These are phyloP conservation scores for Diuraphis noxia DNA, from an alignment of 1,140 invertebrate genomes.

Conservation along the genomic window DNA sequence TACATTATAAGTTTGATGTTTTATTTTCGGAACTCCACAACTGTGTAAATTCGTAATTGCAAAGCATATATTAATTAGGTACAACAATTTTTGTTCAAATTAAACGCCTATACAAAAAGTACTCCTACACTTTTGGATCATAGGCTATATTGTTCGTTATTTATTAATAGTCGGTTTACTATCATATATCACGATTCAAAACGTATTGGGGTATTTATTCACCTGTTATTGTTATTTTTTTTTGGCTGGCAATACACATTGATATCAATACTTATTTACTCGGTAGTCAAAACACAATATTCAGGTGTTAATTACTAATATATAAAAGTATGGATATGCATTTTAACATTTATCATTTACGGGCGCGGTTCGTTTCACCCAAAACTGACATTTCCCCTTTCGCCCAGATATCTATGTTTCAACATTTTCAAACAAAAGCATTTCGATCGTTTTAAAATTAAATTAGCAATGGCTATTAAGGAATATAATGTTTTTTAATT, in stretches of 20 bases:
- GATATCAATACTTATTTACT: background rate
- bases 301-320: background rate
- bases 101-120: background rate
- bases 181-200: background rate
- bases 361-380: no score
- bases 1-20: background rate
- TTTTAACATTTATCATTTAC: no score
- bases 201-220: background rate
- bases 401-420: no score
- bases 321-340: background rate
- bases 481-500: no score
- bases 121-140: background rate
- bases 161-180: background rate
- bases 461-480: no score
- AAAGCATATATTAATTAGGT: background rate
- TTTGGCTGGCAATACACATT: background rate
- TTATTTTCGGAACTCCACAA: background rate
- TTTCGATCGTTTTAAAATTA: no score
- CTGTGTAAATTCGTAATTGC: background rate
- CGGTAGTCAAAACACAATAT: background rate
- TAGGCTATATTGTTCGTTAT: background rate
- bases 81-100: background rate
- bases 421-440: no score
- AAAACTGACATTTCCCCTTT: no score
- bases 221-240: background rate